A percentile compares a stretch with the other conserved stretches of the same genome.
Evolutionary conservation across 2,888 invertebrate species (phyloP).

Genomic region (Barypeithes pellucidus): DNA sequence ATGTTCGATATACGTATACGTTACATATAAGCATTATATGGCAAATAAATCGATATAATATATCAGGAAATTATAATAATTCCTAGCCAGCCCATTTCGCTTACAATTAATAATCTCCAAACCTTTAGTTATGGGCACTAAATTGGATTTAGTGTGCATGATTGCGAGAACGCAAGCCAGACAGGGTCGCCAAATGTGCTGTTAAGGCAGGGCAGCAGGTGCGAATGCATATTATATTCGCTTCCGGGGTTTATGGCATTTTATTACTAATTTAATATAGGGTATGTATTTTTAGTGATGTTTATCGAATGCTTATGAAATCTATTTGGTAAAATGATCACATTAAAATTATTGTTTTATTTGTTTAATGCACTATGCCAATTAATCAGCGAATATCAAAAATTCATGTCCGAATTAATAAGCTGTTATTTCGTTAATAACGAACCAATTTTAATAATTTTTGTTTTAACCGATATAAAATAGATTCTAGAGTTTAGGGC

Average conservation of each 20-base stretch:
- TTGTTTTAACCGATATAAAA: too few relatives aligned
- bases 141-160: constrained; percentile 51
- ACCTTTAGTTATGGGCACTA: constrained; percentile 48
- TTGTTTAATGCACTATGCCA: too few relatives aligned
- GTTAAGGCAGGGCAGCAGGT: constrained; percentile 44
- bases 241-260: constrained; percentile 35
- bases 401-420: too few relatives aligned
- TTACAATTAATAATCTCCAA: constrained; percentile 46
- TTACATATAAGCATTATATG: too few relatives aligned
- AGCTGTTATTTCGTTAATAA: too few relatives aligned
- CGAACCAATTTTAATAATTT: too few relatives aligned
- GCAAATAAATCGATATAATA: background rate
- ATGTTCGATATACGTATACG: too few relatives aligned
- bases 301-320: background rate
- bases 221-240: constrained; percentile 49
- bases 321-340: too few relatives aligned
- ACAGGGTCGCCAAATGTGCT: constrained; percentile 37
- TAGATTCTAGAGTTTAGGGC: too few relatives aligned
- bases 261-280: constrained; percentile 9
- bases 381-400: too few relatives aligned
- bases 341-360: too few relatives aligned
- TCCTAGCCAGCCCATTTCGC: constrained; percentile 28
- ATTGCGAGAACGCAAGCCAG: constrained; percentile 33
- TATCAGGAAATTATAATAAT: constrained; percentile 22
- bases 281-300: background rate